phyloP scores from a whole-genome alignment of 1,140 invertebrate species.

The Drosophila ercepeae region DNA sequence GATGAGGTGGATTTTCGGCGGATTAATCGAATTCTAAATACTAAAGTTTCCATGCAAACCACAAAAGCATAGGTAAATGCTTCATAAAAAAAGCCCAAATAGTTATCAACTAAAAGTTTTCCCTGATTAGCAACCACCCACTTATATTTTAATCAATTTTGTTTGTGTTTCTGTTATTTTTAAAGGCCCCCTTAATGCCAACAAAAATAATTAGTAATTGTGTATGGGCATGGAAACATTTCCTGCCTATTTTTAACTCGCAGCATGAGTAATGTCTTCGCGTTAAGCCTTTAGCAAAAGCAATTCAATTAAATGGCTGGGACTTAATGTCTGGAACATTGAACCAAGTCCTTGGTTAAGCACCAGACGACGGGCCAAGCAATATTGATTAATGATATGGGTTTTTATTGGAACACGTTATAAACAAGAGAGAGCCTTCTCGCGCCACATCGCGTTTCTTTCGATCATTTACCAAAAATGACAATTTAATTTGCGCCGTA shows the following conservation, averaged over 20 bases:
- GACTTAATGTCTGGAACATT: slow-evolving; percentile 31
- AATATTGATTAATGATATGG: slow-evolving; percentile 44
- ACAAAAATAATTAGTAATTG: slow-evolving; percentile 37
- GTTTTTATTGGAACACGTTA: slow-evolving; percentile 20
- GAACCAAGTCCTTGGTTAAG: slow-evolving; percentile 21
- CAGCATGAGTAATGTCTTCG: slow-evolving; percentile 31
- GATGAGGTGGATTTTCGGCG: background rate
- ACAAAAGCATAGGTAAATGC: too few relatives aligned
- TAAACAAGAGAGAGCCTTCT: background rate
- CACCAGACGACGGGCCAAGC: background rate
- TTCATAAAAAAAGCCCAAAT: too few relatives aligned
- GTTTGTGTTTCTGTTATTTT: background rate
- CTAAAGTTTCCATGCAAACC: too few relatives aligned
- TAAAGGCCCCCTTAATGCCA: slow-evolving; percentile 6
- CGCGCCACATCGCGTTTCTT: slow-evolving; percentile 35
- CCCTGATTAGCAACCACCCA: background rate
- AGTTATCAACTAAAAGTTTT: background rate
- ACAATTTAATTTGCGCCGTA: slow-evolving; percentile 74
- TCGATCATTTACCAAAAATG: slow-evolving; percentile 58
- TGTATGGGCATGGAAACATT: slow-evolving; percentile 17
- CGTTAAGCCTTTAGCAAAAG: background rate
- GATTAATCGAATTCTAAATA: slow-evolving; percentile 4
- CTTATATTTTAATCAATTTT: slow-evolving; percentile 4
- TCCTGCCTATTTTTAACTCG: slow-evolving; percentile 27
- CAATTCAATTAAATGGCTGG: slow-evolving; percentile 35